These are phyloP conservation scores for Bubo scandiacus DNA, from an alignment of 2,113 vertebrate genomes.

Conservation along the genomic window DNA sequence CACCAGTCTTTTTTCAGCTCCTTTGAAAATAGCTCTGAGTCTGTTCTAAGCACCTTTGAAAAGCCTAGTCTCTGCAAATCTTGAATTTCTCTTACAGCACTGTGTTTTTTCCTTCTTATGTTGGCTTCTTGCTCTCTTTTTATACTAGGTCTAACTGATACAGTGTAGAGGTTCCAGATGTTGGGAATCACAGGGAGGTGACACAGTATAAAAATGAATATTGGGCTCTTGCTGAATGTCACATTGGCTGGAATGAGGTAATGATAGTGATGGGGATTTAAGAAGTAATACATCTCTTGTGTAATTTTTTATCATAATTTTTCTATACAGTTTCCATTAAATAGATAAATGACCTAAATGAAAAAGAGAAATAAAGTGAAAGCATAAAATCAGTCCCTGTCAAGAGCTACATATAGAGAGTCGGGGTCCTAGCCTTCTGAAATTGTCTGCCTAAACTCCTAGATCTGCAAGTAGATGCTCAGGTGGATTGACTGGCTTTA, in stretches of 20 bases:
- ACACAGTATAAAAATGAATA: not conserved
- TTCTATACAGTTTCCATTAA: constrained; percentile 55
- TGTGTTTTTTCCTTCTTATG: not conserved
- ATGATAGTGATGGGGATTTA: constrained; percentile 4
- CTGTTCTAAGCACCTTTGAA: not conserved
- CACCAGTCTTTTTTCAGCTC: not conserved
- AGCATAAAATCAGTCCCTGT: constrained; percentile 52
- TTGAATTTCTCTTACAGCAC: not conserved
- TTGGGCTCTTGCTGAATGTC: not conserved
- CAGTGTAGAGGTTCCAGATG: not conserved
- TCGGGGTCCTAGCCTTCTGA: not conserved
- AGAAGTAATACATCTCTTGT: constrained; percentile 37
- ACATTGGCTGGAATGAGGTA: not conserved
- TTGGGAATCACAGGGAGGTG: not conserved
- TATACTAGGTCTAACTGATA: not conserved
- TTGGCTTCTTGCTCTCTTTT: not conserved
- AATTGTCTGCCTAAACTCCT: not conserved
- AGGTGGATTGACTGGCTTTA: not conserved
- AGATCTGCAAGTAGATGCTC: not conserved
- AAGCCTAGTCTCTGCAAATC: not conserved
- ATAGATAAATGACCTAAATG: constrained; percentile 50
- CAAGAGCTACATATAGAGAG: not conserved
- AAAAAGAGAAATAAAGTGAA: constrained; percentile 32
- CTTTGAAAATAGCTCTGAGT: not conserved
- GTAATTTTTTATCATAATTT: constrained; percentile 51